These are phyloP conservation scores for Pararge aegeria DNA, from an alignment of 1,140 invertebrate genomes.

Conservation along the genomic window DNA sequence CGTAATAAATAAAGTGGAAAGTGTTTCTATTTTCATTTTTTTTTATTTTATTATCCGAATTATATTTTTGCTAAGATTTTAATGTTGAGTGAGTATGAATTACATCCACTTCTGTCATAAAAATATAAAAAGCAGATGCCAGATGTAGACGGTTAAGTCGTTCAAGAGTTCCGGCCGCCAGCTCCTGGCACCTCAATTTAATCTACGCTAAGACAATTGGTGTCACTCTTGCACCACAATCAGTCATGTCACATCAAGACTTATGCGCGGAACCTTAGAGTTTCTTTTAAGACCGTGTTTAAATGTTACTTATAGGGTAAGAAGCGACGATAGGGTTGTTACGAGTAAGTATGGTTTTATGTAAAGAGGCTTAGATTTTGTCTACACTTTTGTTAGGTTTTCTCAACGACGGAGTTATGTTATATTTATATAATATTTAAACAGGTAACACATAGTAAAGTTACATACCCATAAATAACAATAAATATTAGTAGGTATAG, in stretches of 20 bases:
- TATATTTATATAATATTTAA: too few species aligned
- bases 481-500: too few species aligned
- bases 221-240: background rate
- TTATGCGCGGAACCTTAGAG: constrained; percentile 1
- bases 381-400: background rate
- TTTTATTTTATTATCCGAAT: too few species aligned
- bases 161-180: background rate
- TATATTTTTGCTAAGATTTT: too few species aligned
- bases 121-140: too few species aligned
- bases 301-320: constrained; percentile 2
- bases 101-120: too few species aligned
- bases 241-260: background rate
- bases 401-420: too few species aligned
- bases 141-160: background rate
- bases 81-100: too few species aligned
- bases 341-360: background rate
- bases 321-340: background rate
- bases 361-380: background rate
- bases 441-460: too few species aligned
- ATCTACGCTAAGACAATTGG: constrained; percentile 10
- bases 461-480: too few species aligned
- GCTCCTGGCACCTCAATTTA: background rate
- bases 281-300: constrained; percentile 1
- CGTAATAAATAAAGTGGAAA: too few species aligned
- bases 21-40: too few species aligned